Base-by-base conservation (phyloP, 2,888 invertebrate genomes). In the Eledona agricola region DNA sequence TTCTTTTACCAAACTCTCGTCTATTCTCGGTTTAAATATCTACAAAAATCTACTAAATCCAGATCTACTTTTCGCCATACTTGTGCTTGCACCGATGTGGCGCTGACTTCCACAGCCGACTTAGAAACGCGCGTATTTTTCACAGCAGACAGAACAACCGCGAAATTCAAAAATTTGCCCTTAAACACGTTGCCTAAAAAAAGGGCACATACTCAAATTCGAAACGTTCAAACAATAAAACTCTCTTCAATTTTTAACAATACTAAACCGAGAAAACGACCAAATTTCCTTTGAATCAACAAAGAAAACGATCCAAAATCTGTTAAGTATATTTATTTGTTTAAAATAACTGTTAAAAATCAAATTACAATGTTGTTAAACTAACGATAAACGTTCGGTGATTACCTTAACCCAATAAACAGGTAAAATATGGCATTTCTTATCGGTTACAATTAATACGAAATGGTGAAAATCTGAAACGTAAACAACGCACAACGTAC, bases 11-110 rank as follows among this genome's bases (percentile, higher is more conserved):
- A 17, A 42, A 9, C 34, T 9, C 16, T 17, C 15, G 11, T 22
- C 9, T 20, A 31, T 32, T 9, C 2, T 15, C 13, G 11, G 3
- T 23, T 4, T 11, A 23, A 46, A 38, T 11, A 28, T 15, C 35
- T 12, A 51, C 5, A 43, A 57, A 59, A 57, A 35, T 49, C 20
- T 22, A 15, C 29, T 55, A 55, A 59, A 47, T 28, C 19, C 32
- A 59, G 74, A 66, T 72, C 76, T 76, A 75, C 70, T 74, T 75
- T 73, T 73, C 69, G 58, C 57, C 66, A 58, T 68, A 65, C 66
- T 72, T 67, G 62, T 58, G 62, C 65, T 65, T 67, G 67, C 70
- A 63, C 63, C 70, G 67, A 66, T 63, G 66, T 70, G 71, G 72
- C 73, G 72, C 70, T 70, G 69, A 60, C 57, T 63, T 62, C 62